phyloP scores from a whole-genome alignment of 1,140 invertebrate species.

The Diabrotica virgifera region DNA sequence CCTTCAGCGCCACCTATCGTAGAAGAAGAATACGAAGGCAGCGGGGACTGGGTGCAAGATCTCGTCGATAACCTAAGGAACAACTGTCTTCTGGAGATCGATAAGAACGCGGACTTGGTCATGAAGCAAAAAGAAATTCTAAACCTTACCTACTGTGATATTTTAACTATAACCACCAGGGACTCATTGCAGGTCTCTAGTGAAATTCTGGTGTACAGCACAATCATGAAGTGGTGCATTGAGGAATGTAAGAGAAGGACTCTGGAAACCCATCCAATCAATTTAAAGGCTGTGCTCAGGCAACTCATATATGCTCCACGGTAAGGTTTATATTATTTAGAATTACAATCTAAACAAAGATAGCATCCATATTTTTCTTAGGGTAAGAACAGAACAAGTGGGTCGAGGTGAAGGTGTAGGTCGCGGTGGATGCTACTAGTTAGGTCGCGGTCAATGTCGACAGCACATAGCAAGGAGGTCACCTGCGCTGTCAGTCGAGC shows the following conservation, averaged over 20 bases:
- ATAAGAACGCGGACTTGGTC: constrained; percentile 41
- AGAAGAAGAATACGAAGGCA: constrained; percentile 38
- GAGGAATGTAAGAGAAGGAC: constrained; percentile 31
- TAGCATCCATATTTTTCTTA: too few relatives aligned
- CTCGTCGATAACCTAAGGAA: constrained; percentile 38
- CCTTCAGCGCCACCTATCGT: constrained; percentile 44
- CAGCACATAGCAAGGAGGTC: too few relatives aligned
- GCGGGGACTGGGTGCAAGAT: constrained; percentile 41
- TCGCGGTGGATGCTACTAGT: too few relatives aligned
- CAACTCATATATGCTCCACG: constrained; percentile 41
- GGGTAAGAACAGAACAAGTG: too few relatives aligned
- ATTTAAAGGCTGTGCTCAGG: constrained; percentile 39
- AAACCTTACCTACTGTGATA: constrained; percentile 40
- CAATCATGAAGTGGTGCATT: constrained; percentile 40
- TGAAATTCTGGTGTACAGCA: constrained; percentile 41
- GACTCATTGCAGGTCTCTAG: constrained; percentile 40
- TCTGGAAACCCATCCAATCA: constrained; percentile 18
- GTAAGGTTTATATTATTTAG: constrained; percentile 6
- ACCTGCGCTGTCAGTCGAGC: too few relatives aligned
- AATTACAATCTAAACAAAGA: too few relatives aligned
- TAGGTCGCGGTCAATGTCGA: too few relatives aligned
- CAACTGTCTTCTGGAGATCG: constrained; percentile 43
- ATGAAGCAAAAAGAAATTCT: constrained; percentile 40
- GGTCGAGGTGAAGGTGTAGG: too few relatives aligned
- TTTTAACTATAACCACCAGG: constrained; percentile 36